phyloP scores from a whole-genome alignment of 2,888 invertebrate species.

The Seira musarum region DNA sequence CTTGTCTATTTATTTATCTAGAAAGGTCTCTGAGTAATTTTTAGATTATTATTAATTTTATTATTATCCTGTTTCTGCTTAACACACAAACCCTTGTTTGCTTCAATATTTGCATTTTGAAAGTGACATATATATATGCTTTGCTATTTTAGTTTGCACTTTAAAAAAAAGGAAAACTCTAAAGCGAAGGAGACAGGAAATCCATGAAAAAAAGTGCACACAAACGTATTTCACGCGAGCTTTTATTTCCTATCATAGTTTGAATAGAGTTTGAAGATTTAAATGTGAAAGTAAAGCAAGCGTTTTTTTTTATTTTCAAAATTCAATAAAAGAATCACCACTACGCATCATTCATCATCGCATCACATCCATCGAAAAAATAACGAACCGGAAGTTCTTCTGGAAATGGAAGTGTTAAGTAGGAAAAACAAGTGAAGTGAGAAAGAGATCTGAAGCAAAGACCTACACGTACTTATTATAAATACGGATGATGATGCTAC shows the following conservation, averaged over 20 bases:
- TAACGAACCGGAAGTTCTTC: not conserved
- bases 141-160: not conserved
- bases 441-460: not conserved
- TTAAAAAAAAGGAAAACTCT: not conserved
- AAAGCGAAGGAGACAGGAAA: not conserved
- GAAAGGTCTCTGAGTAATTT: not conserved
- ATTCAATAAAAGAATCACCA: not conserved
- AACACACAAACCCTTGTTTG: not conserved
- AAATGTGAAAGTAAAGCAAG: not conserved
- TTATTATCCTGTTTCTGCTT: not conserved
- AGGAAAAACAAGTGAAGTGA: not conserved
- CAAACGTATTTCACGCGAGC: no score
- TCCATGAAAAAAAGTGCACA: not conserved
- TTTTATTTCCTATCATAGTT: no score
- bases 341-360: constrained; percentile 4
- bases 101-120: not conserved
- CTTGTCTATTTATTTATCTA: not conserved
- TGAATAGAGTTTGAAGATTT: no score
- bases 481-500: not conserved
- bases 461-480: not conserved
- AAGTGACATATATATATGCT: not conserved
- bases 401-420: not conserved
- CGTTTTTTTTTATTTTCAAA: not conserved
- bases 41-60: no score
- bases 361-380: constrained; percentile 5